These are phyloP conservation scores for Kryptolebias ocellatus DNA, from an alignment of 2,797 vertebrate species.

Conservation along the genomic window DNA sequence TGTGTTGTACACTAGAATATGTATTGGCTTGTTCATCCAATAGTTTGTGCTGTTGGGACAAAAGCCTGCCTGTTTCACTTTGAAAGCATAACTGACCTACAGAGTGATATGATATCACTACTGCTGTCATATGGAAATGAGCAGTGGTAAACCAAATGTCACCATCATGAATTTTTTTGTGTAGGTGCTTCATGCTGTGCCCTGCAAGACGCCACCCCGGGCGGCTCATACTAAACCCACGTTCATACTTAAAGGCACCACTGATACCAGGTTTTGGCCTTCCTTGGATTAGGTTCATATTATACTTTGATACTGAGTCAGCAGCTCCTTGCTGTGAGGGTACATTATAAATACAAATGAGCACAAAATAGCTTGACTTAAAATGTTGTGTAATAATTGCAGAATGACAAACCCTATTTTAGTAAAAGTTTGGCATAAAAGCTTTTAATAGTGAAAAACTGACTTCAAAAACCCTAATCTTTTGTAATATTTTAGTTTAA, in stretches of 20 bases:
- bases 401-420: constrained; percentile 46
- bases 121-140: constrained; percentile 1
- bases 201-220: constrained; percentile 9
- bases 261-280: constrained; percentile 47
- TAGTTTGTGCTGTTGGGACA: background rate
- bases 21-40: background rate
- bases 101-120: background rate
- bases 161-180: constrained; percentile 6
- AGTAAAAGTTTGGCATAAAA: constrained; percentile 42
- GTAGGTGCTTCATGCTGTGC: background rate
- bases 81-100: constrained; percentile 8
- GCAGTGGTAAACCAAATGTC: constrained; percentile 3
- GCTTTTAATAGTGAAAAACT: constrained; percentile 40
- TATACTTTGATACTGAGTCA: constrained; percentile 62
- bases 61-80: background rate
- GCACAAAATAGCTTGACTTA: constrained; percentile 32
- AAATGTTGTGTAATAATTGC: constrained; percentile 34
- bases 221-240: constrained; percentile 2
- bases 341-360: constrained; percentile 70
- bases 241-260: constrained; percentile 17
- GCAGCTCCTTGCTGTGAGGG: constrained; percentile 61
- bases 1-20: too few relatives aligned
- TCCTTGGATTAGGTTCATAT: constrained; percentile 61
- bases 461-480: constrained; percentile 26
- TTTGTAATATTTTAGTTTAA: constrained; percentile 50